Evolutionary conservation across 2,113 vertebrate species (phyloP), one percentile per base, ranked within the genome.

Genomic region (Nothobranchius kuhntae): DNA sequence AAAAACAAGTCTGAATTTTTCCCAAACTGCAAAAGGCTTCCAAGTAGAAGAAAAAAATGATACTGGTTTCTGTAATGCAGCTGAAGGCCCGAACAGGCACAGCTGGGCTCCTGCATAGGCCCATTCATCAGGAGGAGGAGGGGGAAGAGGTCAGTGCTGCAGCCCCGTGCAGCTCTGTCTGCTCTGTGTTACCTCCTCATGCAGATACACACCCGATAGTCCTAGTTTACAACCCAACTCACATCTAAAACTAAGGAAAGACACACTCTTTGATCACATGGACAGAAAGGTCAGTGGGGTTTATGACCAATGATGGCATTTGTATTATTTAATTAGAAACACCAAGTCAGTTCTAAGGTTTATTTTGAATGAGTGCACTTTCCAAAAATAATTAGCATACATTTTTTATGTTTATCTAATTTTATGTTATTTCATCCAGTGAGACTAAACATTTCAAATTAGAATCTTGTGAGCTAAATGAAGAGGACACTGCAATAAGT

Each of bases 31-130:
- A 40, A 3, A 40, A 40, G 9, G 38, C 9, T 40, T 40, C 38
- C 9, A 1, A 30, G 30, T 3, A 30, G 30, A 30, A 30, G 30
- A 30, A 30, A 30, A 30, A 40, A 40, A 40, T 40, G 4, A 3
- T 40, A 40, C 38, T 40, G 38, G 44, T 45, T 30, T 13, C 44
- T 86, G 94, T 93, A 89, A 93, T 30, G 93, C 92, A 89, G 93
- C 93, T 94, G 93, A 94, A 94, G 94, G 93, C 89, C 93, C 86
- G 89, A 91, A 88, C 90, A 91, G 92, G 90, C 93, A 92, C 94
- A 93, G 93, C 92, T 91, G 95, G 38, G 38, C 38, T 40, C 38
- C 38, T 40, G 38, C 38, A 40, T 40, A 9, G 38, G 38, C 38
- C 38, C 38, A 40, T 40, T 40, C 6, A 40, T 40, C 38, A 40